Percentiles rank a stretch among this genome's conserved stretches.
These are phyloP conservation scores for Hippopotamus amphibius DNA, from an alignment of 2,113 vertebrate genomes.

Conservation along the genomic window DNA sequence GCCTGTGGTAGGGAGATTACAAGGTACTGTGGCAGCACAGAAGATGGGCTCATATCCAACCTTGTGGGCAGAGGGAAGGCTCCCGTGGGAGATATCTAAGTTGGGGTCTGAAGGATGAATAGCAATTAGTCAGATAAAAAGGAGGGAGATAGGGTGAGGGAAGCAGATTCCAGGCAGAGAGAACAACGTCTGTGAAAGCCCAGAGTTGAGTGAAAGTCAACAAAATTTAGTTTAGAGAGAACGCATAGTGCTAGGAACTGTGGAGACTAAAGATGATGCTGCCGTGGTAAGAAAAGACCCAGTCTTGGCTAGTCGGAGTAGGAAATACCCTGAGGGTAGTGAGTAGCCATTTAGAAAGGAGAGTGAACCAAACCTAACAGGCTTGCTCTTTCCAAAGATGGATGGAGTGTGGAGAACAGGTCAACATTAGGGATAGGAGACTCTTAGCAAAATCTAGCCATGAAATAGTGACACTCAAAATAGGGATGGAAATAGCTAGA, in stretches of 20 bases:
- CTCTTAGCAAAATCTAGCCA: neutral
- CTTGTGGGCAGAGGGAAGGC: neutral
- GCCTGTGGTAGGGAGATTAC: neutral
- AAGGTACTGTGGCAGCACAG: neutral
- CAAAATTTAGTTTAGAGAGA: neutral
- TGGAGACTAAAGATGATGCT: neutral
- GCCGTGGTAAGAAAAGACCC: neutral
- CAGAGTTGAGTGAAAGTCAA: neutral
- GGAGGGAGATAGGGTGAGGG: fast-evolving
- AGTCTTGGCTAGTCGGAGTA: neutral
- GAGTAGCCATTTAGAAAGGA: neutral
- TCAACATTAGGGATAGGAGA: neutral
- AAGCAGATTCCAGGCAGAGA: neutral
- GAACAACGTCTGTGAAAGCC: neutral
- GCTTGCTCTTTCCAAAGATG: neutral
- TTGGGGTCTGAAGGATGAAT: neutral
- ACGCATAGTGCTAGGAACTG: neutral
- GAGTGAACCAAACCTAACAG: neutral
- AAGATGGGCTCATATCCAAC: neutral
- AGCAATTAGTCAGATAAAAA: neutral
- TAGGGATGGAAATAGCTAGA: neutral
- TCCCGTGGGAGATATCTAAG: neutral
- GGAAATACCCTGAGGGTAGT: neutral
- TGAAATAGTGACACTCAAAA: neutral
- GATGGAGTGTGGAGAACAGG: neutral